These are phyloP conservation scores for Criorhina ranunculi DNA, from an alignment of 2,888 invertebrate species.

Conservation along the genomic window DNA sequence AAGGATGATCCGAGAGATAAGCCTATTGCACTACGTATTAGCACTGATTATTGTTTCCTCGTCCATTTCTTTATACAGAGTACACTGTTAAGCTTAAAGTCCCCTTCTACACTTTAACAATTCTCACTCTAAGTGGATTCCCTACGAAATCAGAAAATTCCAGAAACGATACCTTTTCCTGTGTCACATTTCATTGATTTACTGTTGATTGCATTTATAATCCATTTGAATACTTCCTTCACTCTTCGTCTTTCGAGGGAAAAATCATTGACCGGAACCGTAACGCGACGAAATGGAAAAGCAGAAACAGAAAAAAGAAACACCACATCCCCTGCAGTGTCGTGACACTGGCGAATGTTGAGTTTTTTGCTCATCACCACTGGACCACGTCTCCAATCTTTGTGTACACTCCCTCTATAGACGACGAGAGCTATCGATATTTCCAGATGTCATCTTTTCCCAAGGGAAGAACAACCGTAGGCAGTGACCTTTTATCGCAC, in stretches of 20 bases:
- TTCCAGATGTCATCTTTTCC: slow-evolving; percentile 17
- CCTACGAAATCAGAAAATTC: slow-evolving; percentile 3
- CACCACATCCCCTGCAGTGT: slow-evolving; percentile 1
- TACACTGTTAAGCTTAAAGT: too few relatives aligned
- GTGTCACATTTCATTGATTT: slow-evolving; percentile 46
- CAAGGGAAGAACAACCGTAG: neutral
- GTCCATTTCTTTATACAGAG: too few relatives aligned
- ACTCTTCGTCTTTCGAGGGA: neutral
- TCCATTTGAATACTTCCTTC: slow-evolving; percentile 8
- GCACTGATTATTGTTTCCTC: too few relatives aligned
- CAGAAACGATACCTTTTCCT: slow-evolving; percentile 10
- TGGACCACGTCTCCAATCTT: slow-evolving; percentile 3
- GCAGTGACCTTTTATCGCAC: slow-evolving; percentile 13
- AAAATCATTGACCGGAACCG: slow-evolving; percentile 23
- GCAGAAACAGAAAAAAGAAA: neutral
- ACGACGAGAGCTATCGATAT: slow-evolving; percentile 30
- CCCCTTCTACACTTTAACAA: too few relatives aligned
- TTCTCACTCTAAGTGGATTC: slow-evolving; percentile 24
- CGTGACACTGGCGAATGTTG: slow-evolving; percentile 12
- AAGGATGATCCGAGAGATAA: too few relatives aligned
- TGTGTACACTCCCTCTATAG: neutral
- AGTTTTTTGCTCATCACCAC: neutral
- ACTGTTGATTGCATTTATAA: slow-evolving; percentile 45
- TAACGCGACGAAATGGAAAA: slow-evolving; percentile 3
- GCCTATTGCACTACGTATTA: too few relatives aligned